Percentiles rank a stretch among this genome's conserved stretches.
Conservation (phyloP, 2,113 vertebrate species). For the Hassar affinis region DNA sequence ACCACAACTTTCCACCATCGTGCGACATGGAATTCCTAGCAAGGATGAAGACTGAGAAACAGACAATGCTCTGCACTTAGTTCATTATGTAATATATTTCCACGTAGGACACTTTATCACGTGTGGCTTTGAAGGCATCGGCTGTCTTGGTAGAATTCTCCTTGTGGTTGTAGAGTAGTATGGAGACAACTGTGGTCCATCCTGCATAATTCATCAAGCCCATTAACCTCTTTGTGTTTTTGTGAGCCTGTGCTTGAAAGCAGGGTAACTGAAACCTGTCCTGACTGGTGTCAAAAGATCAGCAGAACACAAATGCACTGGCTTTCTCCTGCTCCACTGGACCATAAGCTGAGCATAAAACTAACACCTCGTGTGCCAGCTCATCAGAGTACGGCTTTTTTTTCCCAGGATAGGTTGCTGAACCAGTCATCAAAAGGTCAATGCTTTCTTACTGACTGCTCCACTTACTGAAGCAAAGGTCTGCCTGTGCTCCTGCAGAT, state of each 20-base stretch:
- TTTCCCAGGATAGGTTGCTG: conserved; percentile 19
- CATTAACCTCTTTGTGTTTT: conserved; percentile 39
- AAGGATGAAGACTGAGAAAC: not conserved
- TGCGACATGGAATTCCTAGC: not conserved
- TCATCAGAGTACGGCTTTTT: conserved; percentile 23
- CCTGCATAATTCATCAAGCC: conserved; percentile 49
- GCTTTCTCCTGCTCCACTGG: conserved; percentile 46
- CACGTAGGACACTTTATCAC: not conserved
- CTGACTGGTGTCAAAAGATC: conserved; percentile 42
- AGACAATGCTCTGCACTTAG: conserved; percentile 5
- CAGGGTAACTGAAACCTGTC: conserved; percentile 13
- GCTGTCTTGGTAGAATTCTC: conserved; percentile 26
- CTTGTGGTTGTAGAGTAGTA: conserved; percentile 23
- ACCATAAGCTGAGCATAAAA: conserved; percentile 44
- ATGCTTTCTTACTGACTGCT: conserved; percentile 36
- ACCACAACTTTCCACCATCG: conserved; percentile 3
- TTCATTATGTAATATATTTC: not conserved
- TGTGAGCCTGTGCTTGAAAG: conserved; percentile 18
- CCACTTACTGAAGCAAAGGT: not conserved
- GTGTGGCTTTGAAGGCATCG: conserved; percentile 26
- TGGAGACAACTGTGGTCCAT: conserved; percentile 19
- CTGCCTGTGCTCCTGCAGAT: not conserved
- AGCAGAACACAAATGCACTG: conserved; percentile 39
- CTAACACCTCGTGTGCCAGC: conserved; percentile 34
- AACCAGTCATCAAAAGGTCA: conserved; percentile 21